phyloP scores from a whole-genome alignment of 2,888 invertebrate species.

The Conus canariensis region DNA sequence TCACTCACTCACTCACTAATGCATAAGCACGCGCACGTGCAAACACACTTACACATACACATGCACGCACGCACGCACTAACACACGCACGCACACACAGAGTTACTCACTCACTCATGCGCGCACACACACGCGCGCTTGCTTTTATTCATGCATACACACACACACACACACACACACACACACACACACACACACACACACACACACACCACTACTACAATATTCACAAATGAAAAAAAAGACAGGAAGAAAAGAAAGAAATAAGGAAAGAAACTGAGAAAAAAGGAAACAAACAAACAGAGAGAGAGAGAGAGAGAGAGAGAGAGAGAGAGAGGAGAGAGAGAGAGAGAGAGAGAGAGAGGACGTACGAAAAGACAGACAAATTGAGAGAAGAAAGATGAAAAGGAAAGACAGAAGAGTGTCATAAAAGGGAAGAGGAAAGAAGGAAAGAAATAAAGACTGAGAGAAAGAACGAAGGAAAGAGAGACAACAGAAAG shows the following conservation, averaged over 20 bases:
- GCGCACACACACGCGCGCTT: too few species aligned
- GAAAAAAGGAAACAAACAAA: background rate
- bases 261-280: background rate
- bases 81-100: too few species aligned
- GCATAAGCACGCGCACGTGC: too few species aligned
- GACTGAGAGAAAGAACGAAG: background rate
- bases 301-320: background rate
- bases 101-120: too few species aligned
- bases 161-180: too few species aligned
- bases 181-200: too few species aligned
- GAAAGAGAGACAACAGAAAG: background rate
- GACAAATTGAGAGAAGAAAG: background rate
- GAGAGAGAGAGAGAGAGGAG: background rate
- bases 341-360: too few species aligned
- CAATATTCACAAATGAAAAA: background rate
- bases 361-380: background rate
- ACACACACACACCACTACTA: too few species aligned
- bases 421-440: background rate
- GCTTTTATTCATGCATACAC: too few species aligned
- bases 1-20: too few species aligned
- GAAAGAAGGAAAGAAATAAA: background rate
- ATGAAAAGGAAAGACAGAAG: background rate
- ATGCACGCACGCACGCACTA: too few species aligned
- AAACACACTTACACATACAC: too few species aligned
- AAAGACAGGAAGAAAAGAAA: background rate